Conservation (phyloP, 2,113 vertebrate species). For the Sialia sialis region DNA sequence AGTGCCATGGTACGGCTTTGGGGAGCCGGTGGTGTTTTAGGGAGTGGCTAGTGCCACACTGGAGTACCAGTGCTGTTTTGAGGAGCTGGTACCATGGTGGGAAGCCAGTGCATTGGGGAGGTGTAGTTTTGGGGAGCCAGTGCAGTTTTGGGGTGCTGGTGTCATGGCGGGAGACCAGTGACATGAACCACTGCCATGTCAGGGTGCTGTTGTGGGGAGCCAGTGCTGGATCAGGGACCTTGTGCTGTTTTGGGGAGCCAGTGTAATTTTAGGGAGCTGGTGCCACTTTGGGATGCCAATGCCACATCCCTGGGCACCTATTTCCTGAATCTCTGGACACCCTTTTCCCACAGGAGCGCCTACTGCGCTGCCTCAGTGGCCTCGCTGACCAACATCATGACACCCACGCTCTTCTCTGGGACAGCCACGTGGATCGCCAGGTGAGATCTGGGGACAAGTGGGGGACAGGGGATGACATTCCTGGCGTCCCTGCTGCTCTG, state of each 20-base stretch:
- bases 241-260: not conserved
- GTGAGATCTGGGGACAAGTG: constrained; percentile 52
- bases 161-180: not conserved
- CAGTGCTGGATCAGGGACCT: not conserved
- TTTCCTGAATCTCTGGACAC: not conserved
- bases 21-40: not conserved
- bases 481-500: rapidly evolving
- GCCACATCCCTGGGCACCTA: not conserved
- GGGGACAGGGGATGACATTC: no score
- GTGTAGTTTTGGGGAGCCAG: not conserved
- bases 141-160: not conserved
- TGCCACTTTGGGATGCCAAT: not conserved
- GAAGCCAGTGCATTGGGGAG: not conserved
- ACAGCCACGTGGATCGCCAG: constrained; percentile 92
- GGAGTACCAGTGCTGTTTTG: not conserved
- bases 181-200: not conserved
- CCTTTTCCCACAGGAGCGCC: constrained; percentile 76
- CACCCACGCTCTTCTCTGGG: constrained; percentile 82
- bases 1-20: not conserved
- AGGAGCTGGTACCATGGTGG: rapidly evolving
- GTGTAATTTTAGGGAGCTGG: not conserved
- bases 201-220: rapidly evolving
- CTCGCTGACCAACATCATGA: constrained; percentile 90
- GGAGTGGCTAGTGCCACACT: not conserved
- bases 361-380: constrained; percentile 93